Evolutionary conservation across 35 echinoderm and acorn worm genomes (phyloP).

Genomic region (Strongylocentrotus purpuratus): DNA sequence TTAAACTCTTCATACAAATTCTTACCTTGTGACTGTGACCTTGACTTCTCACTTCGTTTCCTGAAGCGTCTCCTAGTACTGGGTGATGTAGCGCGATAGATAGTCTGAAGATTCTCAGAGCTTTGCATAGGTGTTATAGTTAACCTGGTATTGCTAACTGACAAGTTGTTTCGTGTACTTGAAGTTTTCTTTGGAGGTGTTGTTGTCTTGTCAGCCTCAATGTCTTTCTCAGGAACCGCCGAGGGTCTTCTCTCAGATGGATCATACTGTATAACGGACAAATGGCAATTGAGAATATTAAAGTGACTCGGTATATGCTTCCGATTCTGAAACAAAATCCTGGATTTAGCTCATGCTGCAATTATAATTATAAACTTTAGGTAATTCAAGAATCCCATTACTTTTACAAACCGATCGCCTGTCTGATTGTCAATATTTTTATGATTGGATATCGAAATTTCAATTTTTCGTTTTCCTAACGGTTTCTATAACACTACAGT

Average conservation of each 20-base stretch:
- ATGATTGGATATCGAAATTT: too few relatives aligned
- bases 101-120: constrained; percentile 59
- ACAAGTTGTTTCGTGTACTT: constrained; percentile 14
- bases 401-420: too few relatives aligned
- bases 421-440: too few relatives aligned
- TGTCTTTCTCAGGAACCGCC: constrained; percentile 52
- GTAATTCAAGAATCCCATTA: too few relatives aligned
- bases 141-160: constrained; percentile 55
- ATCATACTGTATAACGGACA: constrained; percentile 6
- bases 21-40: background rate
- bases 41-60: constrained; percentile 19
- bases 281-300: background rate
- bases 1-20: too few relatives aligned
- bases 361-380: too few relatives aligned
- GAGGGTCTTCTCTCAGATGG: constrained; percentile 49
- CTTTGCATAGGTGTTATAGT: constrained; percentile 89
- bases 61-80: constrained; percentile 56
- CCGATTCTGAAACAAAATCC: too few relatives aligned
- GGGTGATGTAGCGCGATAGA: constrained; percentile 28
- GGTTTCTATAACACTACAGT: too few relatives aligned
- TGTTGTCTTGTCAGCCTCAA: constrained; percentile 47
- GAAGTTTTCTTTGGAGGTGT: background rate
- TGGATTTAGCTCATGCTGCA: too few relatives aligned
- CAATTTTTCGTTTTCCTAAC: too few relatives aligned
- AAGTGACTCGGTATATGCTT: too few relatives aligned